Percentiles rank a stretch among this genome's conserved stretches.
Evolutionary conservation across 2,113 vertebrate genomes (phyloP).

Genomic region (Tachuris rubrigastra): DNA sequence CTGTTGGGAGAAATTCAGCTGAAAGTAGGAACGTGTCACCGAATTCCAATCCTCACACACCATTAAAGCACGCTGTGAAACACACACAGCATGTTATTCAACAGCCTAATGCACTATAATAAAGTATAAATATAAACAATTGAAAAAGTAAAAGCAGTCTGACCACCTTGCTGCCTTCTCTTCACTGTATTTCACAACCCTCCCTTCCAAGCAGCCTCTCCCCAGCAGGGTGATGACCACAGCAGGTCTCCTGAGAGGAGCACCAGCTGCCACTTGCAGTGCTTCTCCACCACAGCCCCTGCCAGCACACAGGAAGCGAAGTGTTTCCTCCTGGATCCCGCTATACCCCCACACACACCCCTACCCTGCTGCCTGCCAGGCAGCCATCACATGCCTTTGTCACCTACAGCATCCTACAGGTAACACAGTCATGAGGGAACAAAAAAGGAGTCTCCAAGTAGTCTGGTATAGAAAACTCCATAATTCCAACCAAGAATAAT

Average conservation of each 20-base stretch:
- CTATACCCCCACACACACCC: accelerated
- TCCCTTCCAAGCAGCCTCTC: background rate
- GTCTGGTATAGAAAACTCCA: accelerated
- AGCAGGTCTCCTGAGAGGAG: background rate
- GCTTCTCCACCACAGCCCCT: accelerated
- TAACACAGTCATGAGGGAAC: background rate
- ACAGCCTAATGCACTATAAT: background rate
- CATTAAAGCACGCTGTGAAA: background rate
- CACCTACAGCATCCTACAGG: background rate
- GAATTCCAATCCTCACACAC: background rate
- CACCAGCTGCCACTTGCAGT: accelerated
- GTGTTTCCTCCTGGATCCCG: background rate
- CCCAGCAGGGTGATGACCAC: background rate
- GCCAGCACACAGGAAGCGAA: accelerated
- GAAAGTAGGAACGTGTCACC: background rate
- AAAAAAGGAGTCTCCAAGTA: background rate
- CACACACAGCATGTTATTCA: background rate
- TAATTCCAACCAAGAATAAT: background rate
- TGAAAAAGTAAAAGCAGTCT: background rate
- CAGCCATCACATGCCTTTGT: accelerated
- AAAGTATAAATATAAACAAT: background rate
- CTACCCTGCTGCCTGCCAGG: background rate
- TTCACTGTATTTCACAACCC: background rate
- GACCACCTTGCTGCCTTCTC: background rate
- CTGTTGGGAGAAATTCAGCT: background rate